These are phyloP conservation scores for Sepioteuthis lessoniana DNA, from an alignment of 2,888 invertebrate genomes.

Conservation along the genomic window DNA sequence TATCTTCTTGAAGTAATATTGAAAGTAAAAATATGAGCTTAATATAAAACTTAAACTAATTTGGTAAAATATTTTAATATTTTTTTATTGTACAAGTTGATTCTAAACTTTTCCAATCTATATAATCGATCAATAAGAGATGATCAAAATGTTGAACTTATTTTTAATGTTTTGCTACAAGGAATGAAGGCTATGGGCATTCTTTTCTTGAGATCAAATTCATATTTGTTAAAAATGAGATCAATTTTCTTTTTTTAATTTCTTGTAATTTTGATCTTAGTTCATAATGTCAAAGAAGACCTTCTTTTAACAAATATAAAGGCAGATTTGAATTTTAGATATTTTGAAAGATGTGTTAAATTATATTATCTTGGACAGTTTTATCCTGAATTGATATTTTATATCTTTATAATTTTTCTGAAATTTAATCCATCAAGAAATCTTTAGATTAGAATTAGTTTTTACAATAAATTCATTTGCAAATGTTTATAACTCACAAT, in stretches of 20 bases:
- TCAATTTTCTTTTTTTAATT: not conserved
- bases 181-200: not conserved
- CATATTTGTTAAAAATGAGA: not conserved
- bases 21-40: not conserved
- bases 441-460: not conserved
- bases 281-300: not conserved
- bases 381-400: not conserved
- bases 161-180: not conserved
- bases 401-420: not conserved
- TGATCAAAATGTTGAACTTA: not conserved
- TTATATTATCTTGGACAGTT: not conserved
- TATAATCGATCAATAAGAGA: not conserved
- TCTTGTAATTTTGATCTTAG: not conserved
- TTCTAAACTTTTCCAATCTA: not conserved
- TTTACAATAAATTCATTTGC: not conserved
- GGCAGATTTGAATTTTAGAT: conserved; percentile 17
- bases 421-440: not conserved
- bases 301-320: too few relatives aligned
- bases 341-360: not conserved
- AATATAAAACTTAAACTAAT: not conserved
- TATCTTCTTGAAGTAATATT: not conserved
- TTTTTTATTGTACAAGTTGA: not conserved
- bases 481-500: not conserved
- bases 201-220: not conserved
- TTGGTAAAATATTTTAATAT: not conserved